A percentile compares a stretch with the other conserved stretches of the same genome.
These are phyloP conservation scores for Polylopha cassiicola DNA, from an alignment of 2,888 invertebrate genomes.

Conservation along the genomic window DNA sequence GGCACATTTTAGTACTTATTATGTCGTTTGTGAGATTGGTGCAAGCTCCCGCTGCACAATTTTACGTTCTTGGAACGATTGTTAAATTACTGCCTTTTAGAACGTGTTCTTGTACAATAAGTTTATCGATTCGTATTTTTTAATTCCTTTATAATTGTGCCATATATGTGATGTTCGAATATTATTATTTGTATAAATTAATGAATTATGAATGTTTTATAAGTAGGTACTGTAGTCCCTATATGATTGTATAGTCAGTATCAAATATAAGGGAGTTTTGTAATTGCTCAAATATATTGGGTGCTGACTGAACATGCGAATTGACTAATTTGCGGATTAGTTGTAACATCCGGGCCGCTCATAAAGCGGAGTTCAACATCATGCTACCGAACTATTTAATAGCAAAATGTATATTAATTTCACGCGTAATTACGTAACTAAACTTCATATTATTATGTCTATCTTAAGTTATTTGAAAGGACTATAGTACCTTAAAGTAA, in stretches of 20 bases:
- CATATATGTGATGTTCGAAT: slow-evolving; percentile 26
- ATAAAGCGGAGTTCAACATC: too few species aligned
- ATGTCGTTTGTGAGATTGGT: neutral
- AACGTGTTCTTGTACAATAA: slow-evolving; percentile 27
- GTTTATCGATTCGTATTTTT: slow-evolving; percentile 21
- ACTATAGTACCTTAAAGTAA: too few species aligned
- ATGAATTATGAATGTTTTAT: too few species aligned
- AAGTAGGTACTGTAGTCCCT: neutral
- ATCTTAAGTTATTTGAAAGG: too few species aligned
- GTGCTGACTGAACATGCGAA: slow-evolving; percentile 4
- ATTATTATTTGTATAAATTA: neutral
- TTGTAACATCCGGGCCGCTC: slow-evolving; percentile 3
- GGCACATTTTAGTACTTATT: slow-evolving; percentile 11
- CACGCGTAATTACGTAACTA: too few species aligned
- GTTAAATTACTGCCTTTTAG: slow-evolving; percentile 28
- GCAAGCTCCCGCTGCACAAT: neutral
- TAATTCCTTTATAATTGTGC: slow-evolving; percentile 35
- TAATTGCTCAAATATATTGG: too few species aligned
- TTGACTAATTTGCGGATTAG: slow-evolving; percentile 13
- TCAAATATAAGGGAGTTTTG: neutral
- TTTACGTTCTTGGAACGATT: slow-evolving; percentile 18
- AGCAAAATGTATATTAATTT: too few species aligned
- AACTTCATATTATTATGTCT: too few species aligned
- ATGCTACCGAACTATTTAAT: too few species aligned
- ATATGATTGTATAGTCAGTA: neutral